phyloP scores from a whole-genome alignment of 2,797 vertebrate species.

The Paguma larvata region DNA sequence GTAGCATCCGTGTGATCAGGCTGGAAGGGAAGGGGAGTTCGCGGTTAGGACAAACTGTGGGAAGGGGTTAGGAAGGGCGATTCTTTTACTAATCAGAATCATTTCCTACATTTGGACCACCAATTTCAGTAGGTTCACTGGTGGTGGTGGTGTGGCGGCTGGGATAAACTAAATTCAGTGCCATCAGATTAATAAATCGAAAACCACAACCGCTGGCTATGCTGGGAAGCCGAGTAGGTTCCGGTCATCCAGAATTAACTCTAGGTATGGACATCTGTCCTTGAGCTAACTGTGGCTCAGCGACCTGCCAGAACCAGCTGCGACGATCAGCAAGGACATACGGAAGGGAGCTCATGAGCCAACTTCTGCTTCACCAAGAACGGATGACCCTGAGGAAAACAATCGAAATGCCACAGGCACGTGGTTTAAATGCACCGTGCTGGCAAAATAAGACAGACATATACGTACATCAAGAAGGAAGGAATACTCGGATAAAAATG shows the following conservation, averaged over 20 bases:
- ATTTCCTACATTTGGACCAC: neutral
- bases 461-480: neutral
- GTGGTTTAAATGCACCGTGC: neutral
- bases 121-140: neutral
- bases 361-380: neutral
- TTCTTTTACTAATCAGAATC: neutral
- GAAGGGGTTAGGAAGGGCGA: neutral
- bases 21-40: conserved; percentile 84
- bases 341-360: neutral
- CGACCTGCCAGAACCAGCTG: neutral
- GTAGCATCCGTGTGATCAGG: conserved; percentile 98
- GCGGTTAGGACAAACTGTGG: neutral
- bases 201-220: neutral
- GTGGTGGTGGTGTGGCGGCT: neutral
- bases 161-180: neutral
- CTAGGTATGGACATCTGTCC: too few species aligned
- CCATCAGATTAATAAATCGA: neutral
- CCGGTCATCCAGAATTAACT: neutral
- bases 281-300: neutral
- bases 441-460: neutral
- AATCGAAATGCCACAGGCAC: neutral
- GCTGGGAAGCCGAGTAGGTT: neutral
- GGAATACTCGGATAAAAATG: neutral
- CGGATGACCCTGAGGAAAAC: neutral
- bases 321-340: neutral